Evolutionary conservation across 2,888 invertebrate genomes (phyloP), one percentile per base, ranked within the genome.

Genomic region (Orthonychiurus folsomi): DNA sequence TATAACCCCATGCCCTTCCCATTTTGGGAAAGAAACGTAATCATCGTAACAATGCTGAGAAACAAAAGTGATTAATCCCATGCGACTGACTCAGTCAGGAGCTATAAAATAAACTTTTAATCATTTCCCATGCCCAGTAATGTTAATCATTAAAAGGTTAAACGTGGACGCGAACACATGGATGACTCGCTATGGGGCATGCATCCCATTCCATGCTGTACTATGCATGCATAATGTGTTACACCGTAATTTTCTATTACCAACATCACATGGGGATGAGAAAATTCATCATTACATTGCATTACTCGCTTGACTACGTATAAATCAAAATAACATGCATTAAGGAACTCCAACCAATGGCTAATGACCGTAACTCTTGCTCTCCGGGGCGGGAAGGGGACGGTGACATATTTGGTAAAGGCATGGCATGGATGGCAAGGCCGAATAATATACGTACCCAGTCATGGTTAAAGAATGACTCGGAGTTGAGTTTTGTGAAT

Each of bases 281-380:
- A 37, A 37, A 37, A 15, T 37, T 37, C 37, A 37, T 37, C 37
- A 37, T 37, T 37, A 37, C 37, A 37, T 37, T n/a, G n/a, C n/a
- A n/a, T n/a, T n/a, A n/a, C n/a, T n/a, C n/a, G 37, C 37, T 37
- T 15, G 9, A 37, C 37, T 37, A 37, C 37, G 15, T 37, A 37
- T 37, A 37, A 37, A 37, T 37, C 37, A 37, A 37, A 37, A 37
- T 37, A 37, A 37, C 37, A 37, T 37, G 37, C 37, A 37, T 37
- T 37, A 9, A n/a, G n/a, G n/a, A n/a, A 37, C 37, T 37, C 37
- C 37, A 9, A 15, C 37, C 37, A 37, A 37, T 37, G 37, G 37
- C 37, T 37, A 37, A 37, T 37, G 37, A 37, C 37, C 37, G 37
- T 37, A 37, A 37, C 37, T 15, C 37, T 37, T 37, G 5, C 15